These are phyloP conservation scores for Entelurus aequoreus DNA, from an alignment of 2,113 vertebrate species.

Conservation along the genomic window DNA sequence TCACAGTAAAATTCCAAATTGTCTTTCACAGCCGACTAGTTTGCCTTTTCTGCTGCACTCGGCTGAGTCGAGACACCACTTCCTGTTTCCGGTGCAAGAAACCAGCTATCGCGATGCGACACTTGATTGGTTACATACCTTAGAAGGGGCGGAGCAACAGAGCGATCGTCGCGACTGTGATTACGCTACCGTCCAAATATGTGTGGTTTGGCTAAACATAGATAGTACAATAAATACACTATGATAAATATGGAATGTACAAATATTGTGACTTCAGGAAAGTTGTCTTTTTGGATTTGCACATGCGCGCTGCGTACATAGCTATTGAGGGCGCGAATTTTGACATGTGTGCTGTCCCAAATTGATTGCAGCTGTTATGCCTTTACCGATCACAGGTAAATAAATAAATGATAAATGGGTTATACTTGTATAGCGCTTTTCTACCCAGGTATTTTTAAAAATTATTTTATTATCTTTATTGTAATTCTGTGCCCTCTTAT, in stretches of 20 bases:
- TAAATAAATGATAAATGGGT: too few species aligned
- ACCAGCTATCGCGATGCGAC: conserved; percentile 34
- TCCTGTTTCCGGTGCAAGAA: conserved; percentile 36
- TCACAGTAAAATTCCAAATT: background rate
- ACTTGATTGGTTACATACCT: conserved; percentile 33
- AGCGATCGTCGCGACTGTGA: background rate
- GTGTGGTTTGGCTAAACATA: too few species aligned
- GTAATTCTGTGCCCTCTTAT: too few species aligned
- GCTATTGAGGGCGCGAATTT: too few species aligned
- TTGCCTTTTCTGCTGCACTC: background rate
- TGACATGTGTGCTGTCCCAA: background rate
- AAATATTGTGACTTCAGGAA: too few species aligned
- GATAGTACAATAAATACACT: background rate
- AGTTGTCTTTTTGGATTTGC: too few species aligned
- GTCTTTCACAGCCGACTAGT: background rate
- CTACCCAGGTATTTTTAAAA: too few species aligned
- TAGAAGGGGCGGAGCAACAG: background rate
- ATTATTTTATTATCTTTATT: too few species aligned
- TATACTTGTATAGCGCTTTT: too few species aligned
- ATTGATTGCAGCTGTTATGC: background rate
- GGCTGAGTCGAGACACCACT: background rate
- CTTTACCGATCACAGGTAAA: too few species aligned
- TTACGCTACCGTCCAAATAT: too few species aligned
- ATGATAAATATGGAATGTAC: background rate
- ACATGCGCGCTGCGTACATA: too few species aligned